Conservation (phyloP, 2,797 vertebrate genomes). For the Falco novaeseelandiae region DNA sequence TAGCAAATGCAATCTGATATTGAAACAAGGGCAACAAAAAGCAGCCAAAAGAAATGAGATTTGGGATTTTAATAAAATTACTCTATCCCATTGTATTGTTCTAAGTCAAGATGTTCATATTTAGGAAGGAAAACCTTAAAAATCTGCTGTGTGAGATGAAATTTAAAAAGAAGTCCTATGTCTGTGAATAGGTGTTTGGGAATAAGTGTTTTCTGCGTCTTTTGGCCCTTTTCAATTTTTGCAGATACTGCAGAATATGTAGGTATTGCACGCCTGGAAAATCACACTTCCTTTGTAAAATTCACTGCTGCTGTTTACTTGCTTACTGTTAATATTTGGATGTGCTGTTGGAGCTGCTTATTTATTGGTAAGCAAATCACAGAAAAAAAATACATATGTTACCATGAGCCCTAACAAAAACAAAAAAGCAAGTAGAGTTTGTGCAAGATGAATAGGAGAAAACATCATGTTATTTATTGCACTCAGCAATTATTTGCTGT, state of each 20-base stretch:
- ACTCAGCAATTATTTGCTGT: constrained; percentile 62
- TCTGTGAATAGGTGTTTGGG: not conserved
- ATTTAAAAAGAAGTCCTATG: not conserved
- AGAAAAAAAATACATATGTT: constrained; percentile 34
- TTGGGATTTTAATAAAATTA: not conserved
- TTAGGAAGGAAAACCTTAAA: not conserved
- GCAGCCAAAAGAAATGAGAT: not conserved
- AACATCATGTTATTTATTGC: constrained; percentile 55
- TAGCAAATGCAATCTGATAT: not conserved
- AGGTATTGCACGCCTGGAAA: not conserved
- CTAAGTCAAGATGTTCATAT: not conserved
- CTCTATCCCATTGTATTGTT: not conserved
- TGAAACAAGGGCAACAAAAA: not conserved
- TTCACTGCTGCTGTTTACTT: constrained; percentile 17
- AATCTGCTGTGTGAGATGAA: not conserved
- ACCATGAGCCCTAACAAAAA: not conserved
- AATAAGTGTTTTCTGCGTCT: not conserved
- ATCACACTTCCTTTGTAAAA: not conserved
- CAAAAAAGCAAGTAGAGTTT: constrained; percentile 35
- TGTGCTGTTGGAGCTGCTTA: constrained; percentile 20
- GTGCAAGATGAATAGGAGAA: constrained; percentile 63
- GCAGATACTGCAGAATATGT: not conserved
- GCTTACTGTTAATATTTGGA: constrained; percentile 52
- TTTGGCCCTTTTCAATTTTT: not conserved
- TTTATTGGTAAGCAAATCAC: constrained; percentile 53